Base-by-base conservation (phyloP, 1,140 invertebrate genomes). In the Eufriesea mexicana region DNA sequence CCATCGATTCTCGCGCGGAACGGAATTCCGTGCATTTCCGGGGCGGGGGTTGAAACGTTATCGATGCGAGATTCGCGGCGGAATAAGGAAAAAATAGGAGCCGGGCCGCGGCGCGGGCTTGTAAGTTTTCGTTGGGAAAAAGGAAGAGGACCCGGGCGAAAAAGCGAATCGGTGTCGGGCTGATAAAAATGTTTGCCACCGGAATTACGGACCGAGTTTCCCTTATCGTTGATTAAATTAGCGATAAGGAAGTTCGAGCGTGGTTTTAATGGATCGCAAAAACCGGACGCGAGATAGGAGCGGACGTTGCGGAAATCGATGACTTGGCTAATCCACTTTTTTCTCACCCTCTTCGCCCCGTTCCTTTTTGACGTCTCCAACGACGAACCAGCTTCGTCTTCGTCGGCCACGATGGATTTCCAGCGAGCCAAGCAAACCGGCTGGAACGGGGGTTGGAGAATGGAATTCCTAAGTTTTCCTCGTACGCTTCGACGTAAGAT, bases 201-300 rank as follows among this genome's bases (percentile, higher is more conserved):
- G 70, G 28, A 28, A 55, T 59, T 47, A 49, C 77, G 66, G n/a
- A 25, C 25, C 23, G 76, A 82, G 49, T 68, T 75, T 68, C 49
- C 70, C 70, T 74, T 82, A 82, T 82, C 80, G 73, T 51, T 77
- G 73, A 82, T 82, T 77, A 68, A 82, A 82, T 82, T 68, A 82
- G 54, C 62, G 73, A 82, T 77, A 77, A 77, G 73, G 28, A 82
- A 82, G 51, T 76, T 67, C 12, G 59, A 35, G n/a, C 57, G 67
- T 64, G 68, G 71, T 75, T 81, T 81, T 81, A 81, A 81, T 75
- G 79, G 79, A 67, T 75, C 61, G 45, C n/a, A 61, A 54, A 67
- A 81, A 55, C 61, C n/a, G 35, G 6, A n/a, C 35, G 51, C 25
- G 18, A 67, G 71, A 81, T 73, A 45, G 51, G 18, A 25, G n/a